Percentiles rank a stretch among this genome's conserved stretches.
Evolutionary conservation across 2,797 vertebrate genomes (phyloP).

Genomic region (Anabacerthia variegaticeps): DNA sequence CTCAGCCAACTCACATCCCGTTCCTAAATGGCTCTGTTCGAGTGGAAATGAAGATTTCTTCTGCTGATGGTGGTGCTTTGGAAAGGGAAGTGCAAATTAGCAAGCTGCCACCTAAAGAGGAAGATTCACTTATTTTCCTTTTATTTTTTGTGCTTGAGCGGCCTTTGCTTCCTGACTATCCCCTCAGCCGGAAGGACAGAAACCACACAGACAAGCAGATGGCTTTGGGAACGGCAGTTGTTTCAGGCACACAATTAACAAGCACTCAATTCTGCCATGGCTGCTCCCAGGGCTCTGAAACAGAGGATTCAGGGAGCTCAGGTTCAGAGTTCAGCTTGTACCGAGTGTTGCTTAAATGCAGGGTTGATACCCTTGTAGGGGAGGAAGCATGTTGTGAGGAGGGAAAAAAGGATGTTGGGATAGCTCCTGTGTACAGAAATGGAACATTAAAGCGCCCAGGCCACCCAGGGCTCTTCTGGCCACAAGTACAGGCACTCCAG

Average conservation of each 20-base stretch:
- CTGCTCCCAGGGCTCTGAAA: neutral
- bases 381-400: neutral
- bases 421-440: neutral
- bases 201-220: neutral
- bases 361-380: neutral
- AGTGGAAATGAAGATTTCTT: slow-evolving; percentile 32
- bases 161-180: neutral
- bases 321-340: neutral
- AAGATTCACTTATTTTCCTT: neutral
- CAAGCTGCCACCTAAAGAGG: neutral
- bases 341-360: neutral
- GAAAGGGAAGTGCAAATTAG: neutral
- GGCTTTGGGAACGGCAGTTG: neutral
- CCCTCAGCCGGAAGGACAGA: neutral
- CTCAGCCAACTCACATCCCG: slow-evolving; percentile 3
- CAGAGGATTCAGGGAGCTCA: neutral
- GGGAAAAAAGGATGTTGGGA: neutral
- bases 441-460: neutral
- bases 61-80: neutral
- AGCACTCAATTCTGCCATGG: neutral
- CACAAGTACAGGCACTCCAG: neutral
- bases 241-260: neutral
- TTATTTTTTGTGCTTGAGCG: neutral
- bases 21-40: slow-evolving; percentile 40
- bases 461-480: neutral